Conservation (phyloP, 1,140 invertebrate genomes). For the Pristionchus pacificus region DNA sequence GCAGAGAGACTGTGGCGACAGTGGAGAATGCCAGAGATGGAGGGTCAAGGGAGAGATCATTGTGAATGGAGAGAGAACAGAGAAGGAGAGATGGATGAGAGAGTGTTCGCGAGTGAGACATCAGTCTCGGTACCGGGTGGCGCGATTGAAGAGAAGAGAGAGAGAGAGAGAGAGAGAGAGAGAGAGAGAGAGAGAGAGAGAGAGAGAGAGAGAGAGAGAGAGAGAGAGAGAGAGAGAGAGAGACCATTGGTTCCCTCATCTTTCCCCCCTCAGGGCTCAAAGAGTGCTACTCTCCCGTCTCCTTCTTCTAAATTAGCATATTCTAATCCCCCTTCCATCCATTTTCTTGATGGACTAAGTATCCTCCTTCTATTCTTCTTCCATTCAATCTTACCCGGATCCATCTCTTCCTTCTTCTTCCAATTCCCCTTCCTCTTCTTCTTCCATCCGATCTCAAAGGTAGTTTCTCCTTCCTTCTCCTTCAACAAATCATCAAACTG, state of each 20-base stretch:
- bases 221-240: neutral
- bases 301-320: neutral
- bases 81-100: neutral
- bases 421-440: no score
- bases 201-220: neutral
- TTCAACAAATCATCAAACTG: no score
- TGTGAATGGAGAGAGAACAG: neutral
- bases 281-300: neutral
- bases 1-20: neutral
- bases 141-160: neutral
- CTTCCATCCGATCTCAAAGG: no score
- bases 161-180: neutral
- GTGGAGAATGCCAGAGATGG: neutral
- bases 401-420: no score
- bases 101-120: neutral
- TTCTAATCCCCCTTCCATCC: no score
- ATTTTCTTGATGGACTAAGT: no score
- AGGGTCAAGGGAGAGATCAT: neutral
- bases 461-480: no score
- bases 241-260: no score
- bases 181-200: neutral
- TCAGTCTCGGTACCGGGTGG: neutral
- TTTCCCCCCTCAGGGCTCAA: neutral
- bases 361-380: no score
- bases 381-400: no score